Conservation (phyloP, 2,797 vertebrate species). For the Lacerta agilis region DNA sequence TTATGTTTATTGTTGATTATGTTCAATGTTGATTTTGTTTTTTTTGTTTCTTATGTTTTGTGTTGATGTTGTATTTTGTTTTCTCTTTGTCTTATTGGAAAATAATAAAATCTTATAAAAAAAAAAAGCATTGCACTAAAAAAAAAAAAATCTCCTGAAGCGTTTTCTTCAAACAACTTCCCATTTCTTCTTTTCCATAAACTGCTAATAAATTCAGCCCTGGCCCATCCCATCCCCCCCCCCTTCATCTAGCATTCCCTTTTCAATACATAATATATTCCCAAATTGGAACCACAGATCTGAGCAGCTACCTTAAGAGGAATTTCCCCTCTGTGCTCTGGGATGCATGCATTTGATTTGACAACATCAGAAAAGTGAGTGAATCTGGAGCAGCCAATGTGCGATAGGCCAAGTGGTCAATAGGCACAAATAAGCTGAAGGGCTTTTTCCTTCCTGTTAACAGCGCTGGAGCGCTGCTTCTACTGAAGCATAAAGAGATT, state of each 20-base stretch:
- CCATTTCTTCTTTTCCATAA: neutral
- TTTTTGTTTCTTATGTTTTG: no score
- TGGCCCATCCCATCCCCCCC: neutral
- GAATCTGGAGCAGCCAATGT: slow-evolving; percentile 37
- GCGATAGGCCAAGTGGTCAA: slow-evolving; percentile 24
- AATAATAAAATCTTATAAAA: no score
- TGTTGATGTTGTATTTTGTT: no score
- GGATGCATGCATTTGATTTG: neutral
- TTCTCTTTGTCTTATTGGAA: no score
- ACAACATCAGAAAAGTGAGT: slow-evolving; percentile 13
- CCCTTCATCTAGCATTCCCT: neutral
- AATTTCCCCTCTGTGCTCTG: slow-evolving; percentile 33
- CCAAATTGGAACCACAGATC: slow-evolving; percentile 27
- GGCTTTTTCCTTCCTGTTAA: slow-evolving; percentile 32
- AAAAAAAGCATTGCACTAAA: neutral
- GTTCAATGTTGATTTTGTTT: no score
- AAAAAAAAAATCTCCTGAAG: neutral
- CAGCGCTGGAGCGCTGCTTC: slow-evolving; percentile 37
- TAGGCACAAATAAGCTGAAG: slow-evolving; percentile 33
- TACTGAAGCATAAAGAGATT: slow-evolving; percentile 29
- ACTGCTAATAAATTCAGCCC: neutral
- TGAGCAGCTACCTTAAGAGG: slow-evolving; percentile 6
- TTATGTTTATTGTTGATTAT: no score
- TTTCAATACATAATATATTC: neutral
- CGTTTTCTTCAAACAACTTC: neutral